A percentile compares a stretch with the other conserved stretches of the same genome.
phyloP scores from a whole-genome alignment of 2,888 invertebrate genomes.

The Alcis repandata region DNA sequence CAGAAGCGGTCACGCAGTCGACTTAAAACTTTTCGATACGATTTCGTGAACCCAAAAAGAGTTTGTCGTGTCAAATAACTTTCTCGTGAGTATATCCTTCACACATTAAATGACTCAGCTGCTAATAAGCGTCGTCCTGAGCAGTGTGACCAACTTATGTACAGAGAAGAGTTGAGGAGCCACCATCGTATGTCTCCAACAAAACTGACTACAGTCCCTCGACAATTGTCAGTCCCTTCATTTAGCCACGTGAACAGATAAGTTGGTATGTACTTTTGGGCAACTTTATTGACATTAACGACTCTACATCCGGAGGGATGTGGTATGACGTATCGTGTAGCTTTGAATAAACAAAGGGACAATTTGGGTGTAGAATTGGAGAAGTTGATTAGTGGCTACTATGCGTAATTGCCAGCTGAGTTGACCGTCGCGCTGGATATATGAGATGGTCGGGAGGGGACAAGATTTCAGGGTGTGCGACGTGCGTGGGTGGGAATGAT shows the following conservation, averaged over 20 bases:
- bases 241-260: not conserved
- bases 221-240: not conserved
- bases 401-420: slow-evolving; percentile 42
- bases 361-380: slow-evolving; percentile 73
- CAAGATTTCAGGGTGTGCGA: slow-evolving; percentile 11
- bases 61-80: slow-evolving; percentile 28
- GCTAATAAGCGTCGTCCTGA: slow-evolving; percentile 67
- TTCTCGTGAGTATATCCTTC: slow-evolving; percentile 45
- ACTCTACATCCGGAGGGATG: slow-evolving; percentile 77
- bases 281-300: slow-evolving; percentile 81
- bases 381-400: slow-evolving; percentile 63
- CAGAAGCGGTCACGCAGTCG: slow-evolving; percentile 7
- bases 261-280: slow-evolving; percentile 60
- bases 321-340: slow-evolving; percentile 77
- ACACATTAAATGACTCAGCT: slow-evolving; percentile 69
- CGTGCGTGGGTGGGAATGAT: slow-evolving; percentile 10
- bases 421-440: slow-evolving; percentile 37
- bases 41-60: slow-evolving; percentile 19
- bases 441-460: slow-evolving; percentile 24
- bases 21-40: slow-evolving; percentile 25
- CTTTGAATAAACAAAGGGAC: slow-evolving; percentile 82
- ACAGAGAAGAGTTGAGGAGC: not conserved
- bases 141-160: slow-evolving; percentile 39
- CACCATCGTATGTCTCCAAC: not conserved
- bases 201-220: not conserved